Base-by-base conservation (phyloP, 2,888 invertebrate species). In the Ramazzottius varieornatus region DNA sequence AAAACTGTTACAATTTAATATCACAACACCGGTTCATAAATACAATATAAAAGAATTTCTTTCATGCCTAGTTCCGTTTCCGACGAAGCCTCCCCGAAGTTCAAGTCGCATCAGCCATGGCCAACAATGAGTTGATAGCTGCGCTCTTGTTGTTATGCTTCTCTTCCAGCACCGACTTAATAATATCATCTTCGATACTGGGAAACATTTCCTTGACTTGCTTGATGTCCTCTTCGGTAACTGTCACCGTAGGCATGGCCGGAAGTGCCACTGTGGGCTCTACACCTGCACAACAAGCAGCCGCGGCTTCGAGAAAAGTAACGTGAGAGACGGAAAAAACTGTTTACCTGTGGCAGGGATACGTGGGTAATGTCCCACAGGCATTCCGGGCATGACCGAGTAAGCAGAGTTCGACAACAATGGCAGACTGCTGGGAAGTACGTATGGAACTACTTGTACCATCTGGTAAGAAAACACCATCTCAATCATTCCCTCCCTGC, bases 401-500 rank as follows among this genome's bases (percentile, higher is more conserved):
- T 40, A 40, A 8, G 8, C 40, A 20, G 40, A 24, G n/a, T 24
- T 54, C 54, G 24, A 16, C 8, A 54, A 4, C 54, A 54, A 8
- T 29, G 8, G 40, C 20, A 13, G 40, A 40, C 40, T 8, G 8
- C 8, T 8, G 20, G 20, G 8, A 8, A 8, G 8, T 20, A 20
- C 8, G 40, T 40, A 40, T 40, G 40, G 40, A 16, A 29, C 54
- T 4, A 29, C 24, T 29, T 54, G 54, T 13, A 54, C 29, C 4
- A 13, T 13, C 29, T 54, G 16, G 54, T 54, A 54, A 13, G 54
- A 54, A 24, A 54, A 54, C 4, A 54, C 54, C 8, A 54, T 54
- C 54, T 54, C 54, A 54, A 54, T 29, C 54, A 54, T 54, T 24
- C 54, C 54, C 24, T 54, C 54, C 54, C 54, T 54, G 29, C 29